Evolutionary conservation across 2,113 vertebrate species (phyloP).

Genomic region (Progne subis): DNA sequence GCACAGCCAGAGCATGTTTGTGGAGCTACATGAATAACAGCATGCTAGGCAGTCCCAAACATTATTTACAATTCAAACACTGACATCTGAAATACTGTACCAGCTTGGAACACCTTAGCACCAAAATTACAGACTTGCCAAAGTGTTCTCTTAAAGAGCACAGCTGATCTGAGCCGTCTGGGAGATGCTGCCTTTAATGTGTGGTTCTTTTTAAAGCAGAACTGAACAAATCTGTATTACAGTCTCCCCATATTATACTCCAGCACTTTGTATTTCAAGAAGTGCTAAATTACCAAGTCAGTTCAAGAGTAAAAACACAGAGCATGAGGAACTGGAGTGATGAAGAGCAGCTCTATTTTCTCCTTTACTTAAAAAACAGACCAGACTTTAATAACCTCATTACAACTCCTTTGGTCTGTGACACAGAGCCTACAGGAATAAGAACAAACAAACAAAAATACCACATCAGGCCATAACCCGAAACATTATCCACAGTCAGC

Average conservation of each 20-base stretch:
- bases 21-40: not conserved
- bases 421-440: not conserved
- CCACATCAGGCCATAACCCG: not conserved
- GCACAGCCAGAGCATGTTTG: not conserved
- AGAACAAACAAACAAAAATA: not conserved
- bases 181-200: not conserved
- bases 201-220: not conserved
- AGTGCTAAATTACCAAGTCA: not conserved
- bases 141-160: not conserved
- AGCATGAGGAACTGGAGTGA: not conserved
- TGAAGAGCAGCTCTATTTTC: not conserved
- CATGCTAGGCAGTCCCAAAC: not conserved
- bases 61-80: constrained; percentile 24
- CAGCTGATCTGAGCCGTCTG: not conserved
- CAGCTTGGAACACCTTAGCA: not conserved
- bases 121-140: constrained; percentile 5
- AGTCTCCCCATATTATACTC: not conserved
- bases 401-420: not conserved
- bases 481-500: not conserved
- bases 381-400: not conserved
- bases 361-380: not conserved
- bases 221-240: not conserved
- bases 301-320: not conserved
- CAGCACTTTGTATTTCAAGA: not conserved
- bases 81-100: not conserved